A percentile compares a stretch with the other conserved stretches of the same genome.
phyloP scores from a whole-genome alignment of 1,140 invertebrate species.

The Leptinotarsa texana region DNA sequence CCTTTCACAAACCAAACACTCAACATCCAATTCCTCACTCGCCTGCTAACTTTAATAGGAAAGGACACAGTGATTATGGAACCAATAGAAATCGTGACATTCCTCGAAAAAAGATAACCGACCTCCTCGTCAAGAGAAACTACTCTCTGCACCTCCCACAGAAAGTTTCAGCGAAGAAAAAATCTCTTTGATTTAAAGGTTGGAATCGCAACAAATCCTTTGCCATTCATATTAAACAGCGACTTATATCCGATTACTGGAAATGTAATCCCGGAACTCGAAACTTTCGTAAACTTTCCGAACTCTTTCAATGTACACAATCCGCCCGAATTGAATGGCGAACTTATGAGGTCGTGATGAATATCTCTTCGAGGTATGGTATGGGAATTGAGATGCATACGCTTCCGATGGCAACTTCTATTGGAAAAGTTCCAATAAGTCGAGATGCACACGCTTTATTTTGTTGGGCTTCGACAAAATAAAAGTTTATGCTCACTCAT shows the following conservation, averaged over 20 bases:
- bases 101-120: no score
- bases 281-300: background rate
- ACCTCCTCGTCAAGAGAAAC: background rate
- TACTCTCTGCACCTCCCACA: background rate
- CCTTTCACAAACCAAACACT: no score
- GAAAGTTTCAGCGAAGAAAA: background rate
- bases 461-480: no score
- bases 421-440: background rate
- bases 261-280: conserved; percentile 2
- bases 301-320: conserved; percentile 5
- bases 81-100: no score
- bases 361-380: background rate
- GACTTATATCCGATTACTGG: background rate
- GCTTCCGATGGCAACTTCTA: background rate
- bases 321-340: background rate
- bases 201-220: background rate
- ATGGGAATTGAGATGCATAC: background rate
- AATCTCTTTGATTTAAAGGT: background rate
- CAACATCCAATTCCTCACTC: no score
- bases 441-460: no score
- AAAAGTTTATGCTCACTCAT: no score
- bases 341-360: conserved; percentile 5
- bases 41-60: no score
- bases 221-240: background rate
- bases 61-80: no score